Evolutionary conservation across 2,888 invertebrate species (phyloP).

Genomic region (Stenichneumon culpator): DNA sequence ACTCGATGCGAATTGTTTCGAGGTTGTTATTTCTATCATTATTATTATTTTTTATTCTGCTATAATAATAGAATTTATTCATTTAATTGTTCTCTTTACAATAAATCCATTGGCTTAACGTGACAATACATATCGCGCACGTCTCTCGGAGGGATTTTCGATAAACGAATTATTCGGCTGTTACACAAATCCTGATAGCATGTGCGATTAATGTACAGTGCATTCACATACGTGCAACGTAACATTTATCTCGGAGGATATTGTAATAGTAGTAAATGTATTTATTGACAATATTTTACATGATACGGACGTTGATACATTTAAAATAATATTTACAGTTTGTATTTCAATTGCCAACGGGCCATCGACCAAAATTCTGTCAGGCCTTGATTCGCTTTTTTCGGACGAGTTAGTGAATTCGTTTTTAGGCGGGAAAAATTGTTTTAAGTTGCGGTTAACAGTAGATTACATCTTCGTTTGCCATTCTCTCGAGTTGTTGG

Average conservation of each 20-base stretch:
- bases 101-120: not conserved
- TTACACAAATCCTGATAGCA: conserved; percentile 13
- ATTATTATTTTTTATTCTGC: not conserved
- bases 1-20: not conserved
- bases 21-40: not conserved
- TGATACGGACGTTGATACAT: no score
- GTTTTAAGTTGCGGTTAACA: no score
- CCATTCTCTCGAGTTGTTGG: no score
- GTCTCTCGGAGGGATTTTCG: conserved; percentile 26
- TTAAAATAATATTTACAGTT: no score
- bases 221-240: conserved; percentile 22
- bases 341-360: no score
- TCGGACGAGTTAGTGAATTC: no score
- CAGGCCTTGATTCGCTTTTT: no score
- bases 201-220: conserved; percentile 41
- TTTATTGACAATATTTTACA: no score
- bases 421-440: no score
- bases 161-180: conserved; percentile 10
- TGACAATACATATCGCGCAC: not conserved
- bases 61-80: no score
- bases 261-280: not conserved
- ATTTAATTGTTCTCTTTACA: not conserved
- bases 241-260: conserved; percentile 16
- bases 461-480: no score
- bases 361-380: no score